Evolutionary conservation across 1,140 invertebrate genomes (phyloP).

Genomic region (Bradynema listronoti): DNA sequence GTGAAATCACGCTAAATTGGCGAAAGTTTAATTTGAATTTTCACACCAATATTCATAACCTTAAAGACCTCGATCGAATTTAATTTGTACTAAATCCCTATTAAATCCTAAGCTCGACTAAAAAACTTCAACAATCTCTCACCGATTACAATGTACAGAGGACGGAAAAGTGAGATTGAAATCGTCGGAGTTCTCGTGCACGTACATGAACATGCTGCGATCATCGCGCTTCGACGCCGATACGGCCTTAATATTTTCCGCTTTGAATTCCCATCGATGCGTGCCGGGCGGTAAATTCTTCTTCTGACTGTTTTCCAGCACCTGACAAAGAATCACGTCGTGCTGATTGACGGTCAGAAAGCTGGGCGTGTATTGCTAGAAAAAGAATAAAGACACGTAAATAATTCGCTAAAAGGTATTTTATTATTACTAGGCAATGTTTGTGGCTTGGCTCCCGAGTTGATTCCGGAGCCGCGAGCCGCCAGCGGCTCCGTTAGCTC

Average conservation of each 20-base stretch:
- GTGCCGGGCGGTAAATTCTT: constrained; percentile 76
- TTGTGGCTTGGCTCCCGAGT: no score
- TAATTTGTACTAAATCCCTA: no score
- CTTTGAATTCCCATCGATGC: constrained; percentile 86
- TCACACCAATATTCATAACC: neutral
- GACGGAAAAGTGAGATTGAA: constrained; percentile 98
- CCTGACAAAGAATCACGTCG: constrained; percentile 52
- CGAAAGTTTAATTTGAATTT: neutral
- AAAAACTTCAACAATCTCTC: no score
- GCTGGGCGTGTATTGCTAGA: constrained; percentile 52
- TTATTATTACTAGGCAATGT: no score
- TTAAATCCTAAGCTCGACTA: no score
- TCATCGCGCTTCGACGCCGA: constrained; percentile 85
- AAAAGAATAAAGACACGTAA: constrained; percentile 9
- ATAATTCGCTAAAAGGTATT: no score
- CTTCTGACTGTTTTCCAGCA: constrained; percentile 62
- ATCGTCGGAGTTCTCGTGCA: constrained; percentile 93
- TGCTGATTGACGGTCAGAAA: constrained; percentile 50
- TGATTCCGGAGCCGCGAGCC: no score
- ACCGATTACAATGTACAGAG: constrained; percentile 71
- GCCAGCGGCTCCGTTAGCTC: no score
- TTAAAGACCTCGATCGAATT: no score
- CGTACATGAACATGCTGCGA: constrained; percentile 88
- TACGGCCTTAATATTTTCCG: constrained; percentile 82
- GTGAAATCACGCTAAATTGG: constrained; percentile 34